Base-by-base conservation (phyloP, 2,888 invertebrate species). In the Dromius quadrimaculatus region DNA sequence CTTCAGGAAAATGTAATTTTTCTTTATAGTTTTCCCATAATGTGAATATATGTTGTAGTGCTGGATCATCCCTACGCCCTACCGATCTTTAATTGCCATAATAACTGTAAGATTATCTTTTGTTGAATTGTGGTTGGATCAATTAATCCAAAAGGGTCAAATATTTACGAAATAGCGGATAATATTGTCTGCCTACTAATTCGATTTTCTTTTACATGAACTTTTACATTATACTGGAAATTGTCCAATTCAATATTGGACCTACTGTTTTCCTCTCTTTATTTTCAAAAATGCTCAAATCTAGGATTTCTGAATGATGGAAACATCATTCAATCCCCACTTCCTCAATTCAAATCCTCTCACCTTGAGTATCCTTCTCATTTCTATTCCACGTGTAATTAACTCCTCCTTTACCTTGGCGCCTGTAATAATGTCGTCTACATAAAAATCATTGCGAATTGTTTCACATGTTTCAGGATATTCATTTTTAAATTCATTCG, bases 71-170 rank as follows among this genome's bases (percentile, higher is more conserved):
- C n/a, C n/a, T n/a, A n/a, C n/a, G n/a, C n/a, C n/a, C n/a, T n/a
- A n/a, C n/a, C n/a, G n/a, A n/a, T n/a, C n/a, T n/a, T n/a, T n/a
- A n/a, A n/a, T n/a, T n/a, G n/a, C 72, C 61, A 74, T 73, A 4
- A 74, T 72, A 63, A 71, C 72, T 17, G 75, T 15, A 22, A 75
- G 38, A 11, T 61, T 8, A 32, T 8, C 32, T 8, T 32, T 32
- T 9, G 9, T 9, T 9, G 32, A 5, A 32, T 32, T 32, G 9
- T 32, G 32, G 6, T 32, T 9, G 28, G 28, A 28, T 3, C 6
- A 5, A 28, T 5, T 28, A 28, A 28, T 8, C 28, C 28, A 5
- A 28, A 28, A 28, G 28, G 28, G 8, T 28, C 28, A 28, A 28
- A 28, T 28, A 28, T 5, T 28, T 28, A 8, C 6, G 28, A 3